Evolutionary conservation across 2,797 vertebrate species (phyloP), one percentile per base, ranked within the genome.

Genomic region (Distichodus sexfasciatus): DNA sequence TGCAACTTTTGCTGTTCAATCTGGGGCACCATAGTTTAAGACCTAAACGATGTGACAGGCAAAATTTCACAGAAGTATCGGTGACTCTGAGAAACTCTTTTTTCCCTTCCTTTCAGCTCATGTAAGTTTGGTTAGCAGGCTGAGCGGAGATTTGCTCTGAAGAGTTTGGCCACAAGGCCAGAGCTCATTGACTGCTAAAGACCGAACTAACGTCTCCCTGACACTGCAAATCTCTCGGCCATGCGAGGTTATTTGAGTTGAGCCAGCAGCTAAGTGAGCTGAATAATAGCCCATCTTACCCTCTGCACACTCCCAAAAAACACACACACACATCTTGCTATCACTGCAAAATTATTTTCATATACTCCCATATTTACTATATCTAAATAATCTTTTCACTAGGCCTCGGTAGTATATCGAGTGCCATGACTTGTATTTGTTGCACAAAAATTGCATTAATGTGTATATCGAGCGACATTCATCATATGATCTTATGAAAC

Each of bases 171-270:
- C 14, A 48, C 23, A 15, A 58, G 21, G 15, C 19, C 19, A 26
- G 35, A 71, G 61, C 60, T 65, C 54, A 66, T 9, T 55, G 60
- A 61, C 55, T 69, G 21, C 48, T 61, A 48, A 54, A 65, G 26
- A 50, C 60, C 66, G 43, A 76, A 72, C 50, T 14, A 68, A 66
- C 59, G 61, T 69, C 62, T 75, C 50, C 55, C 59, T 78, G 65
- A 72, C 44, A 66, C 36, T 58, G 65, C 65, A 72, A 66, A 72
- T 75, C 61, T 69, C 66, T 67, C n/a, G 19, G 65, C 41, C 54
- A 65, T 55, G 41, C 43, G 57, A 21, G 36, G 59, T 69, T 69
- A 72, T 69, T 51, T 35, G 44, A 75, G 69, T 48, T 58, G 41
- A 41, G 55, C 55, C 19, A 41, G 57, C 50, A 75, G 59, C 71